Conservation (phyloP, 1,140 invertebrate genomes). For the Nomia melanderi region DNA sequence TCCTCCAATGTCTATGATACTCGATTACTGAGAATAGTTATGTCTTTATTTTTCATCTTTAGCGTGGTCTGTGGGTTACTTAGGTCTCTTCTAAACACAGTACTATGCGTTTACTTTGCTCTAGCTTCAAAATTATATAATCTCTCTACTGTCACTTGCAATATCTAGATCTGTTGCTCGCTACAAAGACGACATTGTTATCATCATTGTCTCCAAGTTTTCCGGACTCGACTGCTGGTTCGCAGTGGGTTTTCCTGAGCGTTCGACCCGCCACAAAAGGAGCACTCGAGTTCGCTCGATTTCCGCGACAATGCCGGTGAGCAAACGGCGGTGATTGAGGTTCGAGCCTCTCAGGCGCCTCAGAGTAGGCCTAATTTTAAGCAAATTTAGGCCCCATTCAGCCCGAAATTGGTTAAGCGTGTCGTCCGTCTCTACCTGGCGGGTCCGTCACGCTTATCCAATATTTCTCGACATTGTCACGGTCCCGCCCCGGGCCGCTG, state of each 20-base stretch:
- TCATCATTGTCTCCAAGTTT: too few relatives aligned
- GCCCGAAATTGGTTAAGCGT: constrained; percentile 63
- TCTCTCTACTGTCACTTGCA: too few relatives aligned
- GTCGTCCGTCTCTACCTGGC: constrained; percentile 53
- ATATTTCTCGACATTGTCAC: constrained; percentile 61
- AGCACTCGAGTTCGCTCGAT: constrained; percentile 4
- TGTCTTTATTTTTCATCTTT: too few relatives aligned
- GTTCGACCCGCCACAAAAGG: constrained; percentile 1
- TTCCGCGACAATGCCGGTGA: constrained; percentile 23
- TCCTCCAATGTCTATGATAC: too few relatives aligned
- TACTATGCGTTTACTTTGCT: too few relatives aligned
- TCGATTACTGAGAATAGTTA: too few relatives aligned
- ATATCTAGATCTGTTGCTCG: too few relatives aligned
- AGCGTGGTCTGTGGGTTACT: too few relatives aligned
- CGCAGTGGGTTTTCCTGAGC: neutral
- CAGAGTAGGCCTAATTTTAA: constrained; percentile 59
- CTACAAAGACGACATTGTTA: too few relatives aligned
- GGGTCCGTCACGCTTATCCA: constrained; percentile 56
- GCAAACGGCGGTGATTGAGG: constrained; percentile 7
- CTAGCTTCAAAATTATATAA: too few relatives aligned
- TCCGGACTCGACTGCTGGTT: constrained; percentile 11
- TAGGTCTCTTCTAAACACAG: too few relatives aligned
- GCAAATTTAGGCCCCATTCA: constrained; percentile 61
- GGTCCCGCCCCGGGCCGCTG: constrained; percentile 36
- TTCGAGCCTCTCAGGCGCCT: neutral